phyloP scores from a whole-genome alignment of 2,797 vertebrate genomes.

The Bothrops alternatus region DNA sequence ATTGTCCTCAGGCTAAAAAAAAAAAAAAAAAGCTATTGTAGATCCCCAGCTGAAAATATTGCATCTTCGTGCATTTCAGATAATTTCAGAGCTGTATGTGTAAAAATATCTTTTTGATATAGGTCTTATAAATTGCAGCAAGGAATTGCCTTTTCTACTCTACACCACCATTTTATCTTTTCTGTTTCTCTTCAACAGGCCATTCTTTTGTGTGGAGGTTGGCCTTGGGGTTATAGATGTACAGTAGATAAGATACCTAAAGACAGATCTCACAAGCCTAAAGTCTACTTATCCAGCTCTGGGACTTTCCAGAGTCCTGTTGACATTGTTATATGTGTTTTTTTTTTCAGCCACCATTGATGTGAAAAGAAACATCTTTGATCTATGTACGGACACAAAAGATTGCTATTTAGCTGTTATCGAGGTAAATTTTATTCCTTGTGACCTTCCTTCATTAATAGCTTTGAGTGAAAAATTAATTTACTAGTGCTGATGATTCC shows the following conservation, averaged over 20 bases:
- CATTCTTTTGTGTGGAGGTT: not conserved
- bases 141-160: not conserved
- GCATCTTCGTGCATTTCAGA: not conserved
- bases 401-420: slow-evolving; percentile 99
- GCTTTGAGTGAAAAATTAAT: slow-evolving; percentile 29
- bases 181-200: too few relatives aligned
- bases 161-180: not conserved
- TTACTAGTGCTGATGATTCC: slow-evolving; percentile 13
- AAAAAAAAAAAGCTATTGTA: not conserved
- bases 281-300: not conserved
- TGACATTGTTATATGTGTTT: slow-evolving; percentile 38
- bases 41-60: not conserved
- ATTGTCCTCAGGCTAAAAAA: not conserved
- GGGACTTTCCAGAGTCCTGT: slow-evolving; percentile 6
- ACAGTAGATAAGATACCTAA: not conserved
- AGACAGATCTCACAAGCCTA: not conserved
- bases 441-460: not conserved
- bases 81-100: not conserved
- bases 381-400: slow-evolving; percentile 97
- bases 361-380: slow-evolving; percentile 98
- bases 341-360: slow-evolving; percentile 90
- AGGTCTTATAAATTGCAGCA: not conserved
- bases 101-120: not conserved
- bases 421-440: slow-evolving; percentile 77
- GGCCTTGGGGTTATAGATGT: not conserved